Evolutionary conservation across 2,888 invertebrate species (phyloP), one percentile per base, ranked within the genome.

Genomic region (Arctia plantaginis): DNA sequence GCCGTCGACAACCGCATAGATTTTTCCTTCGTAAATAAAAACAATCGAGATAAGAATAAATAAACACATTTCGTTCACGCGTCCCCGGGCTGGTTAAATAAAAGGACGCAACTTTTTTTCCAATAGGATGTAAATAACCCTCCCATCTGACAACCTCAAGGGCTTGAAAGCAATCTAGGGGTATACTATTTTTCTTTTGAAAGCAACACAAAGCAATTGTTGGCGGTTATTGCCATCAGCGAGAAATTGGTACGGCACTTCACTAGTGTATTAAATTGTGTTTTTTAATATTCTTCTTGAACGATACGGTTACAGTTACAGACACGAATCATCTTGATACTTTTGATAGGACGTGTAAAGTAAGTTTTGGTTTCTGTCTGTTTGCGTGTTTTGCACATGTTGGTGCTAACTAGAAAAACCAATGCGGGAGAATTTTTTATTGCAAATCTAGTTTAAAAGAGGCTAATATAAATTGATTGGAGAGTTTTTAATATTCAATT

Each of bases 141-240:
- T 86, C 85, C 87, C 87, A 90, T 91, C 89, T 90, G 91, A 90
- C 90, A 89, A 89, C 88, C 90, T 90, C 89, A 90, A 92, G 92
- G 91, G 93, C 88, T 92, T 92, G 88, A 92, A 93, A 91, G 91
- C 92, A 91, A 93, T 93, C 91, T 90, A 88, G 84, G 85, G 88
- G 87, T 88, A 82, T 89, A 88, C 90, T 90, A 90, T 92, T 92
- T 93, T 89, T 88, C 90, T 92, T 92, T 93, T 90, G 87, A 90
- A 87, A 85, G 86, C 87, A 87, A 92, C 88, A 91, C 92, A 94
- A 93, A 91, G 93, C 93, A 87, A 92, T 93, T 92, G 92, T 93
- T 86, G 88, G 86, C 84, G 88, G 92, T 90, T 93, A 91, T 92
- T 89, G 90, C 89, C 88, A 89, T 91, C 89, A 89, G 88, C 82